Evolutionary conservation across 2,113 vertebrate species (phyloP), one percentile per base, ranked within the genome.

Genomic region (Spermophilus dauricus): DNA sequence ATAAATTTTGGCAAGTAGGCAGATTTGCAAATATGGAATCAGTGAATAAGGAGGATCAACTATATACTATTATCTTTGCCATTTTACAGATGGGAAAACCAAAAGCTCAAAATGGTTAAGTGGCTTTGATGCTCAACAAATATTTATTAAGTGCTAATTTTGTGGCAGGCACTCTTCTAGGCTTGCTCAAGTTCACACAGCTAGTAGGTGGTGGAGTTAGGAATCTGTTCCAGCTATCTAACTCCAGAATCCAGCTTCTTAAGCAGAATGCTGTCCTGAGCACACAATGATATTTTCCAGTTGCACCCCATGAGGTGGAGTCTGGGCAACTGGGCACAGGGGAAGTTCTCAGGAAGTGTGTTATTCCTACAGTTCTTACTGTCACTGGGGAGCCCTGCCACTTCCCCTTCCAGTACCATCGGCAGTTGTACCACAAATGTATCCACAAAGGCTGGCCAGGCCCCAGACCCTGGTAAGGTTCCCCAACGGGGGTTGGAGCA

Each of bases 361-460:
- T 81, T 95, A 14, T 92, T 86, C 76, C n/a, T 72, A 56, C 97
- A 98, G 98, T 94, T 84, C 78, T 98, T 83, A 98, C 97, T 0
- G 92, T 95, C 58, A 96, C 70, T 0, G 98, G 97, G 30, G 92
- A 98, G 75, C 96, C 90, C 91, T 98, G 98, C 83, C 92, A 98
- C 88, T 98, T 98, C 89, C 98, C 98, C 18, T 98, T 98, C 96
- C 97, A 95, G 86, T 98, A 96, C 72, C 95, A 72, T 2, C 82
- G 98, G 16, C 94, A 77, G 73, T 83, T 98, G 51, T 56, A 98
- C 89, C 69, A 98, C 77, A 95, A 63, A 83, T 98, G 98, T 34
- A 97, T 73, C 87, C 89, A 28, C 75, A 94, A n/a, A 22, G 94
- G 90, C 76, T 17, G 14, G 22, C 73, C 42, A 2, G 96, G 96